Percentiles rank a stretch among this genome's conserved stretches.
phyloP scores from a whole-genome alignment of 2,113 vertebrate species.

The Ageneiosus marmoratus region DNA sequence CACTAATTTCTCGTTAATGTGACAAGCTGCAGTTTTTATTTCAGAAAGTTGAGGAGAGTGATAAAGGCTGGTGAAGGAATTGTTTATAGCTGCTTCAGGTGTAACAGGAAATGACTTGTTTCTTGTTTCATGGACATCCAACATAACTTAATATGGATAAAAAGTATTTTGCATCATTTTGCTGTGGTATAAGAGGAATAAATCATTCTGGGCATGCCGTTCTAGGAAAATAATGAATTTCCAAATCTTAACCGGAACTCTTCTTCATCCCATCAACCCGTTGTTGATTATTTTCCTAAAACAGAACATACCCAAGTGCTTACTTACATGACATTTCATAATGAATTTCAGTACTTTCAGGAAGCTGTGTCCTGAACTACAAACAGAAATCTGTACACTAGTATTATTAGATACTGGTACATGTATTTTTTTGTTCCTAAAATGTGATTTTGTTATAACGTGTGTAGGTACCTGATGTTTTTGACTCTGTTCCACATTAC shows the following conservation, averaged over 20 bases:
- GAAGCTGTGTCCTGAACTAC: not conserved
- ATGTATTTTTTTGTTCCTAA: not conserved
- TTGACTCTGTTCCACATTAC: not conserved
- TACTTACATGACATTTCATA: not conserved
- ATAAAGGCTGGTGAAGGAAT: not conserved
- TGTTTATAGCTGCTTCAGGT: not conserved
- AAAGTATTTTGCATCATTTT: not conserved
- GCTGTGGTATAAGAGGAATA: not conserved
- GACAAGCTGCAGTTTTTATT: not conserved
- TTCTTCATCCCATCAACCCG: not conserved
- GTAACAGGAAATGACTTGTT: not conserved
- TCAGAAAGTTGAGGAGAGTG: not conserved
- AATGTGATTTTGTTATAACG: not conserved
- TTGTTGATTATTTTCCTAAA: not conserved
- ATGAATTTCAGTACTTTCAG: not conserved
- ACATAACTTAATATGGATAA: not conserved
- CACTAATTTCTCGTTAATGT: not conserved
- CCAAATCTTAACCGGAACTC: not conserved
- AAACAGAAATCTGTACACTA: not conserved
- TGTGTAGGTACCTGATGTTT: not conserved
- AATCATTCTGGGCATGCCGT: not conserved
- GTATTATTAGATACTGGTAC: not conserved
- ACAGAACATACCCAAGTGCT: not conserved
- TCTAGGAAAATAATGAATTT: not conserved
- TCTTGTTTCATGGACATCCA: slow-evolving; percentile 1